These are phyloP conservation scores for Conomelus anceps DNA, from an alignment of 2,888 invertebrate genomes.

Conservation along the genomic window DNA sequence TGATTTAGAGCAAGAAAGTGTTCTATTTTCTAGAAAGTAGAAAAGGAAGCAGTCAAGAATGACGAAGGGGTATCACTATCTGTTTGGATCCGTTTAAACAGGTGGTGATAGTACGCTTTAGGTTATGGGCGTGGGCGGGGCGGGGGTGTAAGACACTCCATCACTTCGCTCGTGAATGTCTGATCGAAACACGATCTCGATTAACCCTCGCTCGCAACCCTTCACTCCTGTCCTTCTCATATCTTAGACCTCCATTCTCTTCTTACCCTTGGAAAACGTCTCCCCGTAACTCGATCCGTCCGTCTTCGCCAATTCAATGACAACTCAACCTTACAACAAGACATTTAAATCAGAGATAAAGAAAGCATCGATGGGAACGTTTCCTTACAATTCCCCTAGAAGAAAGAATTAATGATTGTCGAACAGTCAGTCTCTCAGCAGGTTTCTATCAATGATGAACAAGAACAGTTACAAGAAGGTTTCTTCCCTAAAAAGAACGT, in stretches of 20 bases:
- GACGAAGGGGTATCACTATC: background rate
- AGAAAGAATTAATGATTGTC: background rate
- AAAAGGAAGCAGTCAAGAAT: background rate
- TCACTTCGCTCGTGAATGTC: slow-evolving; percentile 3
- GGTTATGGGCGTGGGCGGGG: background rate
- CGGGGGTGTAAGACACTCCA: background rate
- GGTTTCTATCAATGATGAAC: too few relatives aligned
- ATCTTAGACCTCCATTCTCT: background rate
- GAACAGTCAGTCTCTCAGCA: too few relatives aligned
- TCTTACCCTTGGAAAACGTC: background rate
- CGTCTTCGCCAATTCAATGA: background rate
- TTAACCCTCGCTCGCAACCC: background rate
- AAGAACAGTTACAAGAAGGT: background rate
- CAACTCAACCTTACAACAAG: background rate
- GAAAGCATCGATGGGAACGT: background rate
- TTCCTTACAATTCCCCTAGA: background rate
- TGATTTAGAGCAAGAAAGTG: too few relatives aligned
- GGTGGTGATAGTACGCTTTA: background rate
- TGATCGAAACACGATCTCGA: slow-evolving; percentile 1
- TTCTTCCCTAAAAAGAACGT: background rate
- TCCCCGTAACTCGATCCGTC: background rate
- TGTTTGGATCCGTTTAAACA: background rate
- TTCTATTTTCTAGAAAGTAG: background rate
- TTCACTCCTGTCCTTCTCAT: background rate
- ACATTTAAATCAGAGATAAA: background rate